Percentiles rank a stretch among this genome's conserved stretches.
Conservation (phyloP, 2,888 invertebrate genomes). For the Synergus laeviventris region DNA sequence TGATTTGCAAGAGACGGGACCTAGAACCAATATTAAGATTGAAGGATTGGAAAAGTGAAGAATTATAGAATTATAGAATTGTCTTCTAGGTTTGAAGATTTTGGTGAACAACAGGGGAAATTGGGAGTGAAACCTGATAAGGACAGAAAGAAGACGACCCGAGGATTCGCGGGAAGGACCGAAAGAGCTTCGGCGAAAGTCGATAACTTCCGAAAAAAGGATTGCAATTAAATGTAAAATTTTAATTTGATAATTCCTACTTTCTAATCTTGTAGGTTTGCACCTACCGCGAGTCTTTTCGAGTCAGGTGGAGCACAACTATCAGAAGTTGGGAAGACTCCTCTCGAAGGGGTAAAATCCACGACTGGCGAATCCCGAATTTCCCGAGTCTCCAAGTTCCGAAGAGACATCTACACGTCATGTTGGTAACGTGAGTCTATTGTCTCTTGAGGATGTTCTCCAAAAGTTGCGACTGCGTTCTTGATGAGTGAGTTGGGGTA, state of each 20-base stretch:
- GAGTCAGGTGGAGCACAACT: not conserved
- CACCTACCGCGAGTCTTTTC: slow-evolving; percentile 12
- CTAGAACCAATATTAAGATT: too few species aligned
- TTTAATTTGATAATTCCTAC: not conserved
- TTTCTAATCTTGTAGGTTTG: not conserved
- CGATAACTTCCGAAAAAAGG: slow-evolving; percentile 24
- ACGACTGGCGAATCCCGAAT: slow-evolving; percentile 26
- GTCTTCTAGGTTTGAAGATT: not conserved
- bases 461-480: slow-evolving; percentile 21
- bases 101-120: slow-evolving; percentile 4
- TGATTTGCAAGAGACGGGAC: not conserved
- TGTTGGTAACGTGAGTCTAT: not conserved
- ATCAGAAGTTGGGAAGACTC: not conserved
- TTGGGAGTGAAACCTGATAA: not conserved
- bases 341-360: not conserved
- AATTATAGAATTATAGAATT: too few species aligned
- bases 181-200: slow-evolving; percentile 28
- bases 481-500: not conserved
- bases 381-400: not conserved
- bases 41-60: too few species aligned
- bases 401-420: slow-evolving; percentile 30
- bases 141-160: not conserved
- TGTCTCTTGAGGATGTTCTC: not conserved
- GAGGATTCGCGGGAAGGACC: slow-evolving; percentile 37
- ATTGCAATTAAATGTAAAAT: not conserved